Conservation (phyloP, 2,113 vertebrate species). For the Channa argus region DNA sequence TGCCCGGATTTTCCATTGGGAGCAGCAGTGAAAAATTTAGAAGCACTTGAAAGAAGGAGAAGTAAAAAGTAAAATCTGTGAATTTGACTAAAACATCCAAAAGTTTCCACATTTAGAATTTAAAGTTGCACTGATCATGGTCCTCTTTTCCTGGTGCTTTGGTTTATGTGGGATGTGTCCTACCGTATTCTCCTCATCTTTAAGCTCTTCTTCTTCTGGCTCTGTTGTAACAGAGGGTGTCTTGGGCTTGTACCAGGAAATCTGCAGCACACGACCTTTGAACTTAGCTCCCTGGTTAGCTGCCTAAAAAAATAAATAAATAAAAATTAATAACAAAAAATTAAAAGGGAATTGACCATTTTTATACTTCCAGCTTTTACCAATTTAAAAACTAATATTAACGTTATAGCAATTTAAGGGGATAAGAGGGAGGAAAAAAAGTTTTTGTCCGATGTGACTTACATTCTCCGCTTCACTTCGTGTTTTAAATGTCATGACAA, state of each 20-base stretch:
- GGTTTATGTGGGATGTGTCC: background rate
- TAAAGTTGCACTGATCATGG: background rate
- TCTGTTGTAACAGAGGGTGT: slow-evolving; percentile 92
- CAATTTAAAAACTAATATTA: background rate
- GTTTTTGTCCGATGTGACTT: slow-evolving; percentile 49
- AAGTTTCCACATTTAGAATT: slow-evolving; percentile 23
- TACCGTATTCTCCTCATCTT: slow-evolving; percentile 89
- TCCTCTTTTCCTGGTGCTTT: background rate
- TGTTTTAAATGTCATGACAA: slow-evolving; percentile 91
- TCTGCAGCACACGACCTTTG: slow-evolving; percentile 94
- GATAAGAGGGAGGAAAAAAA: background rate
- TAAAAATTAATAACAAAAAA: too few relatives aligned
- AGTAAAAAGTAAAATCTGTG: slow-evolving; percentile 47
- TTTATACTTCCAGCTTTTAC: background rate
- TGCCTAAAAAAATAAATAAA: slow-evolving; percentile 85
- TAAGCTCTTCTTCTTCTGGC: slow-evolving; percentile 92
- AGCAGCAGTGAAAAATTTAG: slow-evolving; percentile 63
- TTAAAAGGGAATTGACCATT: background rate
- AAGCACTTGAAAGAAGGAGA: slow-evolving; percentile 36
- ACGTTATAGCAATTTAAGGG: background rate
- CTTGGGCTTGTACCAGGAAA: slow-evolving; percentile 98
- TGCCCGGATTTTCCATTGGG: slow-evolving; percentile 49
- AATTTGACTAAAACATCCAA: slow-evolving; percentile 39
- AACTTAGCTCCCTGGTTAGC: slow-evolving; percentile 97
- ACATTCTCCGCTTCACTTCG: slow-evolving; percentile 92